Evolutionary conservation across 2,888 invertebrate species (phyloP).

Genomic region (Drosophila testacea): DNA sequence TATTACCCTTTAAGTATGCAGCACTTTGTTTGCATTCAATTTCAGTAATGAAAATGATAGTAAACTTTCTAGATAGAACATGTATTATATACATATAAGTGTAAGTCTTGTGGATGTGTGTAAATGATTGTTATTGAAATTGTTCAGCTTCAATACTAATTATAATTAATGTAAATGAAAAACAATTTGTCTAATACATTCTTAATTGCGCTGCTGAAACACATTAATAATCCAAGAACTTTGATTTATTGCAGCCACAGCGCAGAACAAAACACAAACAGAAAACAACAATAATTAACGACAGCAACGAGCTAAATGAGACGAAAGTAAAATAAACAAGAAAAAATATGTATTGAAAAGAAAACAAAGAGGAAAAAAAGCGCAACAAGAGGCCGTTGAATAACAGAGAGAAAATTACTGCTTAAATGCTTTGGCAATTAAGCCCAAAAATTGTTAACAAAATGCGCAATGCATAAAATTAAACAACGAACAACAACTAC

Average conservation of each 20-base stretch:
- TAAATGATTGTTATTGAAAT: conserved; percentile 50
- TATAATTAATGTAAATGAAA: conserved; percentile 69
- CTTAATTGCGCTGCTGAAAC: background rate
- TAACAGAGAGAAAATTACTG: conserved; percentile 36
- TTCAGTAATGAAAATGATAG: conserved; percentile 62
- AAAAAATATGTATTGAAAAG: conserved; percentile 12
- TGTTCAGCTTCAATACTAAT: conserved; percentile 31
- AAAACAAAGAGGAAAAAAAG: conserved; percentile 23
- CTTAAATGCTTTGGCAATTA: conserved; percentile 69
- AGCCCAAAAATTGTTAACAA: conserved; percentile 63
- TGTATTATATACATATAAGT: background rate
- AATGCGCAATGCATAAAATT: conserved; percentile 73
- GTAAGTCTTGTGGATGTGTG: background rate
- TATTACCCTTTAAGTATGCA: conserved; percentile 72
- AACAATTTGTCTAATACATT: conserved; percentile 44
- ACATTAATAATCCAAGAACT: conserved; percentile 57
- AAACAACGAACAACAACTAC: conserved; percentile 52
- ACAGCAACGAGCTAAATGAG: conserved; percentile 25
- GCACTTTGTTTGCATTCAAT: conserved; percentile 55
- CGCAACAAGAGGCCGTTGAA: conserved; percentile 43
- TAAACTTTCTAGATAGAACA: conserved; percentile 2
- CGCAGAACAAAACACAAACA: conserved; percentile 8
- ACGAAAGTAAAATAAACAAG: conserved; percentile 46
- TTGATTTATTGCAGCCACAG: conserved; percentile 73
- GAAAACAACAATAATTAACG: conserved; percentile 55